Conservation (phyloP, 1,140 invertebrate genomes). For the Orius insidiosus region DNA sequence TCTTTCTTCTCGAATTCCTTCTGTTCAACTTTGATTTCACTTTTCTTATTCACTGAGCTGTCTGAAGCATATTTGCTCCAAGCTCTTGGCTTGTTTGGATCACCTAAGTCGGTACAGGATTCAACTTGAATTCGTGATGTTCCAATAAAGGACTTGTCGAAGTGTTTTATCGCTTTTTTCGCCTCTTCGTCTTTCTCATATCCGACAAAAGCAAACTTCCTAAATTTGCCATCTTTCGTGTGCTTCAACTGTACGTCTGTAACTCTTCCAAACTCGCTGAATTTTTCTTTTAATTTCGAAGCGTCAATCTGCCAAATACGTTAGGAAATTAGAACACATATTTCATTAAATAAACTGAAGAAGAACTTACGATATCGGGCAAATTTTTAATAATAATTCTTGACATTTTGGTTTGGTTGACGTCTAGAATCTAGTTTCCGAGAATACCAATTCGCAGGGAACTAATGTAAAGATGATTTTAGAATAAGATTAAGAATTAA, state of each 20-base stretch:
- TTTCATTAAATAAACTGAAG: too few relatives aligned
- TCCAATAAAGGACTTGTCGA: constrained; percentile 69
- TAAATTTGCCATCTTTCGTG: constrained; percentile 74
- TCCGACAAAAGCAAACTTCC: constrained; percentile 84
- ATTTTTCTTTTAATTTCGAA: constrained; percentile 54
- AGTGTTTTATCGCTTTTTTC: constrained; percentile 49
- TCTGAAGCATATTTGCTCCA: constrained; percentile 75
- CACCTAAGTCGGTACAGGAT: constrained; percentile 53
- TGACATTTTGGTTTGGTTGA: too few relatives aligned
- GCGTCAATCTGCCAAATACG: constrained; percentile 55
- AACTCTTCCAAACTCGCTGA: constrained; percentile 61
- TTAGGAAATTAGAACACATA: too few relatives aligned
- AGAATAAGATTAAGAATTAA: too few relatives aligned
- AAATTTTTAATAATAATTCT: constrained; percentile 19
- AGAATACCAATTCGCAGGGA: too few relatives aligned
- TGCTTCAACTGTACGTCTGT: constrained; percentile 88
- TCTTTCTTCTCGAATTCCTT: constrained; percentile 12
- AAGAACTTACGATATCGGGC: constrained; percentile 11
- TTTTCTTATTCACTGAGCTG: constrained; percentile 41
- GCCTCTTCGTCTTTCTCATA: constrained; percentile 68
- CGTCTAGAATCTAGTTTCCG: too few relatives aligned
- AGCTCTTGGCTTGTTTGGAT: constrained; percentile 64
- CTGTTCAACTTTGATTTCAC: constrained; percentile 27
- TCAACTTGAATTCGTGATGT: constrained; percentile 64
- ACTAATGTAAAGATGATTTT: too few relatives aligned